Evolutionary conservation across 2,888 invertebrate genomes (phyloP).

Genomic region (Rhogogaster chlorosoma): DNA sequence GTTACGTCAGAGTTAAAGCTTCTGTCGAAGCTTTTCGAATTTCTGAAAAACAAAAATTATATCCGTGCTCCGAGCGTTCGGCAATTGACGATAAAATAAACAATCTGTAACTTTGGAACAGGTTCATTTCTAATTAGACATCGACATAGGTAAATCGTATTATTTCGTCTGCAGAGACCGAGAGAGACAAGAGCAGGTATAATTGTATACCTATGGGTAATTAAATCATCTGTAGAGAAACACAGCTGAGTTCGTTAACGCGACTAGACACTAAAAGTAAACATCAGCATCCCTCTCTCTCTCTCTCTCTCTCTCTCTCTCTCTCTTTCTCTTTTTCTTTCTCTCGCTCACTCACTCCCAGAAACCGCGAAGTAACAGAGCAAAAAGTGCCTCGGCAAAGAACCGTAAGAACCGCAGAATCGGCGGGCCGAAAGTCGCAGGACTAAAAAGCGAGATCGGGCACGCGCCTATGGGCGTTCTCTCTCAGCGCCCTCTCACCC

Average conservation of each 20-base stretch:
- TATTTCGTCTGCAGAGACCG: not conserved
- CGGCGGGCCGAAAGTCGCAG: slow-evolving; percentile 45
- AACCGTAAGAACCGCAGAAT: slow-evolving; percentile 49
- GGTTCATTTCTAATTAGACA: not conserved
- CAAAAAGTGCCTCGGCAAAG: slow-evolving; percentile 19
- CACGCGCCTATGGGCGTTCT: slow-evolving; percentile 55
- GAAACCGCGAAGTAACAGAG: not conserved
- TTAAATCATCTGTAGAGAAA: slow-evolving; percentile 2
- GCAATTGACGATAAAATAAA: not conserved
- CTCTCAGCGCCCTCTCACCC: slow-evolving; percentile 61
- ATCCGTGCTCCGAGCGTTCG: not conserved
- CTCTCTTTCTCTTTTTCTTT: not conserved
- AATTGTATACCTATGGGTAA: slow-evolving; percentile 12
- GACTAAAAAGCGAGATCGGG: slow-evolving; percentile 49
- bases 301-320: not conserved
- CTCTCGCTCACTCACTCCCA: not conserved
- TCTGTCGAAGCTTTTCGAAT: not conserved
- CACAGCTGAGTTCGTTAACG: slow-evolving; percentile 37
- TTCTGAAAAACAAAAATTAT: not conserved
- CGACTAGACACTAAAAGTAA: slow-evolving; percentile 36
- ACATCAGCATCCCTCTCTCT: not conserved
- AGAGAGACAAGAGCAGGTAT: not conserved
- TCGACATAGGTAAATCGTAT: not conserved
- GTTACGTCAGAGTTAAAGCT: not conserved
- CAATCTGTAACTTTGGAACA: not conserved